Conservation (phyloP, 2,113 vertebrate genomes). For the Trochalopteron elliotii region DNA sequence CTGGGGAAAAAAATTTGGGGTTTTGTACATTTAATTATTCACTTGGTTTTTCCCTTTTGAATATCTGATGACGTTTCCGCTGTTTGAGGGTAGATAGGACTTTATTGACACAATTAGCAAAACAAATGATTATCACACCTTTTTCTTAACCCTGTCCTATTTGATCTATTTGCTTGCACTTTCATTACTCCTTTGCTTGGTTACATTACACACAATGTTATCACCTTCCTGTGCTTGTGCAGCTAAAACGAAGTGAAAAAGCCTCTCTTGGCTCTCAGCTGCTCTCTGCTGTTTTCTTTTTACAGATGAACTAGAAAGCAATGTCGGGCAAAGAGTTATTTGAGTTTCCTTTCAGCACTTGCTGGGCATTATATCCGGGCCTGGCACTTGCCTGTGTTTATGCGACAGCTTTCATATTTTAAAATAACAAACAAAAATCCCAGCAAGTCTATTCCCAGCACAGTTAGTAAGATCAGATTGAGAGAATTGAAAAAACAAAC, state of each 20-base stretch:
- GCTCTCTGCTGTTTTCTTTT: constrained; percentile 13
- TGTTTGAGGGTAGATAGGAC: constrained; percentile 33
- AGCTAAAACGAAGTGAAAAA: constrained; percentile 19
- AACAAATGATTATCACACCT: constrained; percentile 50
- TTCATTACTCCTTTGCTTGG: constrained; percentile 21
- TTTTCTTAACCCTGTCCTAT: constrained; percentile 33
- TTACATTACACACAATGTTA: constrained; percentile 34
- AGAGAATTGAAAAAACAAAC: not conserved
- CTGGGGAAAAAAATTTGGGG: not conserved
- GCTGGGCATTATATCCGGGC: not conserved
- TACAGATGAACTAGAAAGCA: constrained; percentile 17
- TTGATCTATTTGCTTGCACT: constrained; percentile 39
- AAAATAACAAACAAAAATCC: constrained; percentile 36
- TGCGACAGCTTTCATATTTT: constrained; percentile 6
- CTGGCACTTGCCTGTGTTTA: not conserved
- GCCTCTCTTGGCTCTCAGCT: not conserved
- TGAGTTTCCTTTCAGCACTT: constrained; percentile 39
- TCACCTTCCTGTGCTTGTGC: constrained; percentile 21
- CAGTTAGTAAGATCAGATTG: not conserved
- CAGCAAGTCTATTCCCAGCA: not conserved
- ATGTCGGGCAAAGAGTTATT: not conserved
- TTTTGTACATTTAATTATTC: constrained; percentile 1
- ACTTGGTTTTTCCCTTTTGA: not conserved
- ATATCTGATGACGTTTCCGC: not conserved
- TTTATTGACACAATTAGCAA: constrained; percentile 49